Base-by-base conservation (phyloP, 2,888 invertebrate genomes). In the Platycnemis pennipes region DNA sequence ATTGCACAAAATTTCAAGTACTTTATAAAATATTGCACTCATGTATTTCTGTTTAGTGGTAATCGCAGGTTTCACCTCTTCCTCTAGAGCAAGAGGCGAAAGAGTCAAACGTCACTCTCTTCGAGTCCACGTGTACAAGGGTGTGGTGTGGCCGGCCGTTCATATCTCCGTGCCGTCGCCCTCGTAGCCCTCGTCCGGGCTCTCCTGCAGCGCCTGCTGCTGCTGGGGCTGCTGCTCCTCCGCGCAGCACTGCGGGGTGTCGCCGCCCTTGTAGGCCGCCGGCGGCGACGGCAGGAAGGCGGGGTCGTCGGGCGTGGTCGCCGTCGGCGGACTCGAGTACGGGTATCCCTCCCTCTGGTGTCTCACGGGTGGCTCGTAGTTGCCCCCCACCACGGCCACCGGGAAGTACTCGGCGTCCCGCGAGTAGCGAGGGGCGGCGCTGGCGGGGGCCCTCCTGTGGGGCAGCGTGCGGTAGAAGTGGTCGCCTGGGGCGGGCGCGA, bases 121-220 rank as follows among this genome's bases (percentile, higher is more conserved):
- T n/a, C n/a, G n/a, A n/a, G n/a, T n/a, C n/a, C n/a, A n/a, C n/a
- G n/a, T n/a, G n/a, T n/a, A n/a, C n/a, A n/a, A n/a, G n/a, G n/a
- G n/a, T n/a, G n/a, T n/a, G n/a, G n/a, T n/a, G n/a, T n/a, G n/a
- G n/a, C n/a, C n/a, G n/a, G n/a, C n/a, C n/a, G n/a, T n/a, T 98
- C 98, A 98, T 96, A 98, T 98, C 96, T 99, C 99, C 95, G 99
- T 99, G 95, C 99, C 99, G 96, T 99, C 99, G 97, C 99, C 99
- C 96, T 99, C 99, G 96, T 99, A 99, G 95, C 98, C 98, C 96
- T 99, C 99, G 96, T 99, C 99, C 86, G 98, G 98, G 98, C 96
- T 99, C 99, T 95, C 98, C 97, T 95, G 98, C 98, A 94, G 98
- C 98, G 87, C 98, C 98, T 44, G 98, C 99, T 53, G 98, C 98